phyloP scores from a whole-genome alignment of 23 tunicate species.

The Trididemnum miniatum region DNA sequence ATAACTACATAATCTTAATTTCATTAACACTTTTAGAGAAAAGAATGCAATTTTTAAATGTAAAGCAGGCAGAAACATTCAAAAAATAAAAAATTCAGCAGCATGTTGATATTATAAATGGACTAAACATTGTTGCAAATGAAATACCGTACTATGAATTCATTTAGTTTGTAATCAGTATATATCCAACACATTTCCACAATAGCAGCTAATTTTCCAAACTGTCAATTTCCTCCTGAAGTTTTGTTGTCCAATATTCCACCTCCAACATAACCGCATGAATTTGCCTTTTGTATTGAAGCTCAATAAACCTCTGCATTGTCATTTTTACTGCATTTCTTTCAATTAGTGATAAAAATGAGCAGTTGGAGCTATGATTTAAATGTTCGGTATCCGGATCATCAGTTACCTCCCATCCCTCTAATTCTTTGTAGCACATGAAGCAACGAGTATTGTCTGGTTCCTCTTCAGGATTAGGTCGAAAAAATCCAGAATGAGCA shows the following conservation, averaged over 20 bases:
- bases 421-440: constrained; percentile 74
- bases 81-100: no score
- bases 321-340: constrained; percentile 43
- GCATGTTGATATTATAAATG: no score
- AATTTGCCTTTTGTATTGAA: neutral
- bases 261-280: neutral
- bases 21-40: no score
- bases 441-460: constrained; percentile 77
- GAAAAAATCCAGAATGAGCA: constrained; percentile 77
- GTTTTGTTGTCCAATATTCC: neutral
- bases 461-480: constrained; percentile 80
- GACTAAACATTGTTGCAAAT: no score
- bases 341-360: constrained; percentile 38
- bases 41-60: no score
- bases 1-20: no score
- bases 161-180: no score
- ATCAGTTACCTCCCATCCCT: constrained; percentile 88
- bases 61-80: no score
- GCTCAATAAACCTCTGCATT: constrained; percentile 25
- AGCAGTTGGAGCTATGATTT: constrained; percentile 43
- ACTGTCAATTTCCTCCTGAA: neutral
- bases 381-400: constrained; percentile 62
- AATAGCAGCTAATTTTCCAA: no score
- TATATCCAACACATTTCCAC: no score
- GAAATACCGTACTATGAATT: no score